Base-by-base conservation (phyloP, 1,140 invertebrate species). In the Teleopsis dalmanni region DNA sequence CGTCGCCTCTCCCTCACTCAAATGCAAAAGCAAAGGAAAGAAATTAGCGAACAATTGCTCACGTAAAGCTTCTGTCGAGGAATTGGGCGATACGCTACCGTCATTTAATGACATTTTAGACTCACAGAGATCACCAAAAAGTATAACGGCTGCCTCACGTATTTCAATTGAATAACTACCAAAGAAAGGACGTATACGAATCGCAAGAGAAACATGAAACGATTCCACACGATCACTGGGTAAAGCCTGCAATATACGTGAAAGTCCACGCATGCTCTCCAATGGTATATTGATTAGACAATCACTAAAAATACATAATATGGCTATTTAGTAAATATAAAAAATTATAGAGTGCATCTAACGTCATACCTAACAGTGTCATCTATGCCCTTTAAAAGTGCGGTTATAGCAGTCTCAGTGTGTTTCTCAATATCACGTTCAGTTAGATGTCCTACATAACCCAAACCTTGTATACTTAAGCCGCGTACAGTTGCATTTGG, bases 31-130 rank as follows among this genome's bases (percentile, higher is more conserved):
- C 34, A 89, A 76, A 47, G 81, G 81, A 19, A 87, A 79, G 22
- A 89, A 70, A 54, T 85, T 85, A 13, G 76, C 76, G 46, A 85
- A 73, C 1, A 86, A 79, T 63, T 88, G 86, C 48, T 88, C 87
- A 33, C 78, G 69, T 57, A 83, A 64, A 3, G 75, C 74, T 35
- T 84, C 79, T 40, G 70, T 66, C 37, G 70, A 67, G 60, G 72
- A 62, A 34, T 57, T 54, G 59, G 62, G 50, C 22, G 59, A 71
- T 73, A 78, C 49, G 65, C 53, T 29, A 75, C 76, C 54, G n/a
- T 59, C 51, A 21, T 65, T 54, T 5, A 53, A 43, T 2, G 47
- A n/a, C 13, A 52, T 47, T 22, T 62, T 64, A 8, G 74, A 69
- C 21, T 70, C 58, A n/a, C 75, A 73, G 23, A 89, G 71, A 57